phyloP scores from a whole-genome alignment of 2,113 vertebrate species.

The Euleptes europaea region DNA sequence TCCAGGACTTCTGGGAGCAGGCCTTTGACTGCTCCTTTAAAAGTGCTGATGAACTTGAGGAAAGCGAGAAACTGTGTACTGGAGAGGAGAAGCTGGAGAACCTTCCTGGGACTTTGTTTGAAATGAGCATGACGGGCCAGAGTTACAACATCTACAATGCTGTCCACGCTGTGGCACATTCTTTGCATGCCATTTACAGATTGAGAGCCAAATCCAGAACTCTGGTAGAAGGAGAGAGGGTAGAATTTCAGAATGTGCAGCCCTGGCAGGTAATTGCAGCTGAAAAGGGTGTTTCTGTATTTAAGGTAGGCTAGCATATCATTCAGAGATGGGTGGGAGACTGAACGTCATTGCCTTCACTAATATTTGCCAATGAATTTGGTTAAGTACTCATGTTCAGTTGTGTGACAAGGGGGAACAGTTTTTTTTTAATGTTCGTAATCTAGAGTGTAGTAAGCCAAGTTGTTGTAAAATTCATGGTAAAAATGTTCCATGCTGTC shows the following conservation, averaged over 20 bases:
- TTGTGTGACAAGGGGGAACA: too few species aligned
- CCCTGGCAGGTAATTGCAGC: background rate
- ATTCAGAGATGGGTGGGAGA: background rate
- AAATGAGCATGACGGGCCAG: background rate
- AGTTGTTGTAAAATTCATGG: background rate
- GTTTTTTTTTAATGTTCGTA: too few species aligned
- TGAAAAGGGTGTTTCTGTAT: too few species aligned
- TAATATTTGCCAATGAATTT: too few species aligned
- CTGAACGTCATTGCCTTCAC: too few species aligned
- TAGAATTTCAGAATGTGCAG: background rate
- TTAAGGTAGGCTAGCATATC: too few species aligned
- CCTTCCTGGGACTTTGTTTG: background rate
- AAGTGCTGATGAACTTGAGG: too few species aligned
- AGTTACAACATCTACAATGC: background rate
- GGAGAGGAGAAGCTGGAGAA: too few species aligned
- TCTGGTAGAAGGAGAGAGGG: background rate
- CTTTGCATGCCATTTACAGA: background rate
- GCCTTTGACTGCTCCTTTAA: too few species aligned
- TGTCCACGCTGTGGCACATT: background rate
- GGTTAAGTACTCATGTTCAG: too few species aligned
- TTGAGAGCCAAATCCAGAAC: background rate
- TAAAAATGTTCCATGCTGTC: background rate
- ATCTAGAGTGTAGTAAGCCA: too few species aligned
- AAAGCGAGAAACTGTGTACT: too few species aligned
- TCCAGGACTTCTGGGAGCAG: slow-evolving; percentile 1